These are phyloP conservation scores for Sepiola atlantica DNA, from an alignment of 2,888 invertebrate species.

Conservation along the genomic window DNA sequence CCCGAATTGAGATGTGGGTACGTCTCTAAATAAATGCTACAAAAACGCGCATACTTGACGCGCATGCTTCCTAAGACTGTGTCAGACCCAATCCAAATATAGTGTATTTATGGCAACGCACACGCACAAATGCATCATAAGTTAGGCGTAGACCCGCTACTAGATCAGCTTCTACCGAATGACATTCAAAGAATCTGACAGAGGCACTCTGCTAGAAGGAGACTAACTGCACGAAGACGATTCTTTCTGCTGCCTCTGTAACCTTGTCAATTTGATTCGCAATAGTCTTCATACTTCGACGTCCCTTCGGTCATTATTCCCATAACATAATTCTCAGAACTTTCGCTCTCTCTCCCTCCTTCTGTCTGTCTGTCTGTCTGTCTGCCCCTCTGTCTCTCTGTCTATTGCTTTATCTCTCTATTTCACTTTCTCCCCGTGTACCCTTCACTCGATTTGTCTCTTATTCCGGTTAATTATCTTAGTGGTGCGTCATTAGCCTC, in stretches of 20 bases:
- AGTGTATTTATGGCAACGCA: neutral
- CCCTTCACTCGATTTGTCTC: too few species aligned
- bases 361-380: neutral
- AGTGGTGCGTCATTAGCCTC: too few species aligned
- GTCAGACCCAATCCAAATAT: too few species aligned
- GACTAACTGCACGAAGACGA: neutral
- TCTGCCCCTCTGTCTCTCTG: too few species aligned
- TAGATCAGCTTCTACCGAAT: neutral
- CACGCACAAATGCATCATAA: neutral
- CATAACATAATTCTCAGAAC: neutral
- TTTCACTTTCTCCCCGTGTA: too few species aligned
- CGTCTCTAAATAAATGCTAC: too few species aligned
- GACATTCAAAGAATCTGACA: neutral
- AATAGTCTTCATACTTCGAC: neutral
- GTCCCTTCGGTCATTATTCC: neutral
- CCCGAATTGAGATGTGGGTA: too few species aligned
- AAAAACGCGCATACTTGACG: neutral
- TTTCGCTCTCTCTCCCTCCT: neutral
- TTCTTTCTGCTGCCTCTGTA: neutral
- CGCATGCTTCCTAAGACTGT: too few species aligned
- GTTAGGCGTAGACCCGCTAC: neutral
- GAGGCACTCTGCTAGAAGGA: neutral
- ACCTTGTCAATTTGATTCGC: slow-evolving; percentile 6
- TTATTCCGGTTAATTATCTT: too few species aligned
- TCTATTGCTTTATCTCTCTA: too few species aligned